Evolutionary conservation across 2,797 vertebrate genomes (phyloP).

Genomic region (Cetoscarus ocellatus): DNA sequence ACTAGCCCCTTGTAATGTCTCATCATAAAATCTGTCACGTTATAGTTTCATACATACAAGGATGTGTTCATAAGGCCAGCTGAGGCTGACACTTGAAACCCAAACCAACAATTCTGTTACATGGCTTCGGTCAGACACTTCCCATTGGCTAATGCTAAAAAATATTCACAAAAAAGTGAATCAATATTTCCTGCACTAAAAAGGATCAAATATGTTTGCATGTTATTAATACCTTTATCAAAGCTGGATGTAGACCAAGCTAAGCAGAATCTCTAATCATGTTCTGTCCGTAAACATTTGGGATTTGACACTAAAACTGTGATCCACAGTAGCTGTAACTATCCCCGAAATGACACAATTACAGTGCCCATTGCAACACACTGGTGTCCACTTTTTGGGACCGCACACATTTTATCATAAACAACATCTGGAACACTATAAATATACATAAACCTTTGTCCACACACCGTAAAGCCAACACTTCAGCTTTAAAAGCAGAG

Average conservation of each 20-base stretch:
- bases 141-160: conserved; percentile 19
- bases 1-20: conserved; percentile 37
- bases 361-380: conserved; percentile 17
- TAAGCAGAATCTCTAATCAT: conserved; percentile 21
- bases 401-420: conserved; percentile 13
- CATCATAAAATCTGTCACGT: conserved; percentile 28
- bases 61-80: conserved; percentile 29
- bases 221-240: conserved; percentile 14
- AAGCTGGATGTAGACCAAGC: conserved; percentile 7
- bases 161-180: conserved; percentile 35
- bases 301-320: background rate
- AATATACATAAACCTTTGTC: background rate
- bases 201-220: conserved; percentile 25
- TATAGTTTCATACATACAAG: conserved; percentile 31
- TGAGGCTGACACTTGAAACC: conserved; percentile 15
- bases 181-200: conserved; percentile 37
- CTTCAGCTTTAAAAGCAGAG: conserved; percentile 16
- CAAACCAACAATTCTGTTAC: conserved; percentile 39
- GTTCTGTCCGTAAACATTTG: conserved; percentile 38
- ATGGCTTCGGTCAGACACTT: conserved; percentile 34
- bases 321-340: conserved; percentile 14
- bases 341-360: background rate
- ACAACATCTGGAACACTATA: background rate
- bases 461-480: background rate
- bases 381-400: background rate